Conservation (phyloP, 2,888 invertebrate genomes). For the Anarsia innoxiella region DNA sequence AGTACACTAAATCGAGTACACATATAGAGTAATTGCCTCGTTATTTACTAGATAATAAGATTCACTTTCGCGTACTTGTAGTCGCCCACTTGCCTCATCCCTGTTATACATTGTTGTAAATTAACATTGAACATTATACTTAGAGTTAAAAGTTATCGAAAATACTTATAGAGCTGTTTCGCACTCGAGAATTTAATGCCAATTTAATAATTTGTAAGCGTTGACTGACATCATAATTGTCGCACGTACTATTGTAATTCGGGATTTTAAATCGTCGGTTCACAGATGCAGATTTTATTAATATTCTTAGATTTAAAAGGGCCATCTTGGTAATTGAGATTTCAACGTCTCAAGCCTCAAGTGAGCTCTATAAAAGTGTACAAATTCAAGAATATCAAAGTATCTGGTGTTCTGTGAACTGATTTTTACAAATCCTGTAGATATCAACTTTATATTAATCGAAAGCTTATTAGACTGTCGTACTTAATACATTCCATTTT, state of each 20-base stretch:
- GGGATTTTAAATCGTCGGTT: no score
- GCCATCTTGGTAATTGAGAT: no score
- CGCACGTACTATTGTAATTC: conserved; percentile 40
- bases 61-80: conserved; percentile 49
- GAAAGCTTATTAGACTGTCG: conserved; percentile 64
- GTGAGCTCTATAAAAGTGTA: no score
- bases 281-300: no score
- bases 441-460: conserved; percentile 31
- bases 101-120: conserved; percentile 56
- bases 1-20: conserved; percentile 67
- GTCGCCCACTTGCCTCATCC: conserved; percentile 61
- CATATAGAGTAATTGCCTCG: conserved; percentile 54
- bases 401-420: no score
- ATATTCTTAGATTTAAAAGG: no score
- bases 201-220: conserved; percentile 42
- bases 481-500: conserved; percentile 72
- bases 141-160: conserved; percentile 34
- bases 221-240: conserved; percentile 63
- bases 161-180: conserved; percentile 38
- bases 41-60: conserved; percentile 61
- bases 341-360: no score
- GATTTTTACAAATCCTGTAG: no score
- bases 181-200: conserved; percentile 55
- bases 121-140: conserved; percentile 46
- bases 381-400: conserved; percentile 33